Conservation (phyloP, 2,113 vertebrate genomes). For the Gasterosteus nipponicus region DNA sequence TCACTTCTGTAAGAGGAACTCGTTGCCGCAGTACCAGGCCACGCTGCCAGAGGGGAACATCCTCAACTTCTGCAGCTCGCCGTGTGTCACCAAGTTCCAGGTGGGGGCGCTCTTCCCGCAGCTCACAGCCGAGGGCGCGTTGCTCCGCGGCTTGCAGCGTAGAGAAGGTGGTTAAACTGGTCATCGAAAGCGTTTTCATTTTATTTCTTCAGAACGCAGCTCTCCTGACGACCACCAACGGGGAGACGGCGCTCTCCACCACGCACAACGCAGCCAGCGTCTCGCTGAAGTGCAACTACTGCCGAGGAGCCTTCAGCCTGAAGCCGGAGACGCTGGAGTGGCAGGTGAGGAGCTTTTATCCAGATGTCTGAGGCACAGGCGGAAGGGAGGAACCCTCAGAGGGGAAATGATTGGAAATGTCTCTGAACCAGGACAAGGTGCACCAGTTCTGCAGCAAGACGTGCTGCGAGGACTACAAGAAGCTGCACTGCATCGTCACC, state of each 20-base stretch:
- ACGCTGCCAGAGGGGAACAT: conserved; percentile 95
- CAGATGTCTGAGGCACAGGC: not conserved
- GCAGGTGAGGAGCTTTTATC: conserved; percentile 85
- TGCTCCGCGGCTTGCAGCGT: too few species aligned
- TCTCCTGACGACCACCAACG: conserved; percentile 89
- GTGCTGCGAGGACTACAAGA: conserved; percentile 98
- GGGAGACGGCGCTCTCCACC: conserved; percentile 84
- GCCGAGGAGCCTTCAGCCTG: conserved; percentile 91
- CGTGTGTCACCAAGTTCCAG: conserved; percentile 98
- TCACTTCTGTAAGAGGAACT: conserved; percentile 97
- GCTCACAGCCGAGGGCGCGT: not conserved
- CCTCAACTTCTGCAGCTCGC: conserved; percentile 97
- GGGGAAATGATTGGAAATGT: conserved; percentile 1
- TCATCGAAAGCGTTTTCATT: not conserved
- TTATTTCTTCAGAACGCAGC: conserved; percentile 84
- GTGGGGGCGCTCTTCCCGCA: conserved; percentile 78
- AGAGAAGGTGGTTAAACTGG: too few species aligned
- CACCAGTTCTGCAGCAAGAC: conserved; percentile 97
- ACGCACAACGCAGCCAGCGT: conserved; percentile 79
- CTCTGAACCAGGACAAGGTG: conserved; percentile 89
- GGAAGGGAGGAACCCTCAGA: not conserved
- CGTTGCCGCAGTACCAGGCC: conserved; percentile 97
- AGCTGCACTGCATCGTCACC: conserved; percentile 97
- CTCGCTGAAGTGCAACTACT: conserved; percentile 97
- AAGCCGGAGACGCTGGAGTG: conserved; percentile 96